Conservation (phyloP, 30 jellyfish, hydroid and myxozoan species). For the Haliclystus octoradiatus region DNA sequence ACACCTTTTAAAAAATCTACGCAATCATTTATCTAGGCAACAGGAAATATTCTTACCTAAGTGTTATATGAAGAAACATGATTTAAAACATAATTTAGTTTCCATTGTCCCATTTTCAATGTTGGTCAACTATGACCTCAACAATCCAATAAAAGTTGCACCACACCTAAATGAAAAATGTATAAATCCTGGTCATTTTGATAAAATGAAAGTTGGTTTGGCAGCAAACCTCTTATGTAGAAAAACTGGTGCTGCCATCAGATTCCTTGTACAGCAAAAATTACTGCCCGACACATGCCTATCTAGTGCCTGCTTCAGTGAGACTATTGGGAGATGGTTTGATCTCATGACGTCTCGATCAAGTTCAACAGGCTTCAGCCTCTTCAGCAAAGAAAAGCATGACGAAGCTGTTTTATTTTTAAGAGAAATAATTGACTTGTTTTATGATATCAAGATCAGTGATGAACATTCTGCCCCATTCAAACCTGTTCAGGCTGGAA, state of each 20-base stretch:
- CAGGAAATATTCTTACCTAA: not conserved
- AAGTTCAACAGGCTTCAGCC: not conserved
- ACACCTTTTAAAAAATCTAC: not conserved
- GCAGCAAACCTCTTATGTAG: not conserved
- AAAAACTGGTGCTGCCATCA: not conserved
- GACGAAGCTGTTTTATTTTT: not conserved
- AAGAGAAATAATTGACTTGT: not conserved
- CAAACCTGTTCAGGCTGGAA: not conserved
- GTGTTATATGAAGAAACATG: not conserved
- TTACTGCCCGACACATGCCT: not conserved
- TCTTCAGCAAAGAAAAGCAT: not conserved
- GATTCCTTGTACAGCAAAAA: not conserved
- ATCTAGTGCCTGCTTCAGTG: not conserved
- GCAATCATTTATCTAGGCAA: not conserved
- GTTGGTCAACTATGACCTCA: not conserved
- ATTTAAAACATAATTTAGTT: not conserved
- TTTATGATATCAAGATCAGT: not conserved
- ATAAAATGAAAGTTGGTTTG: not conserved
- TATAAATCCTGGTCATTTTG: not conserved
- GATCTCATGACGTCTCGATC: not conserved
- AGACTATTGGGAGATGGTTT: not conserved
- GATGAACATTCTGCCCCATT: not conserved
- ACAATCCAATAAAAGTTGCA: not conserved
- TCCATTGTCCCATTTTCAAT: not conserved
- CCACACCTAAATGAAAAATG: not conserved